Percentiles rank a stretch among this genome's conserved stretches.
phyloP scores from a whole-genome alignment of 2,797 vertebrate species.

The Streptopelia turtur region DNA sequence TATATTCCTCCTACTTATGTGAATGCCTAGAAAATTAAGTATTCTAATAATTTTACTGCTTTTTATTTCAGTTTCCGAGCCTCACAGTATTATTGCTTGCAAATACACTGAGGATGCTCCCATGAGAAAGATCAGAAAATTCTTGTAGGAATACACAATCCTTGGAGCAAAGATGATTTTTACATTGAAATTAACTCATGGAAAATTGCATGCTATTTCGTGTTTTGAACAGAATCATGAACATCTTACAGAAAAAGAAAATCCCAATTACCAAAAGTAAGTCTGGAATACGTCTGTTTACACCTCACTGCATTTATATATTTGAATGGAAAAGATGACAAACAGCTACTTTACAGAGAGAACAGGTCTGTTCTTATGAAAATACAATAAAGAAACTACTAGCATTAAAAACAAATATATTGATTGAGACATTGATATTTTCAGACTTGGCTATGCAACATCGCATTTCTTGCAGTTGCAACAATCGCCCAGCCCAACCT shows the following conservation, averaged over 20 bases:
- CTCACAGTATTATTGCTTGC: background rate
- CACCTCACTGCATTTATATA: background rate
- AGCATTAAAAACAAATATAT: background rate
- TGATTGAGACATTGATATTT: background rate
- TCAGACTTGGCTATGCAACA: background rate
- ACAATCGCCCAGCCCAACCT: background rate
- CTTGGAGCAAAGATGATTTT: background rate
- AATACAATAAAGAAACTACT: background rate
- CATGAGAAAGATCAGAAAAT: background rate
- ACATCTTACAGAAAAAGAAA: background rate
- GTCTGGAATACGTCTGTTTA: background rate
- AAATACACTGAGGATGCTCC: background rate
- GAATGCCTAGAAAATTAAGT: background rate
- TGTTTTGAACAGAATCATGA: background rate
- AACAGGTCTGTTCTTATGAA: background rate
- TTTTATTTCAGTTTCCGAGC: background rate
- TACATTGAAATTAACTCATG: background rate
- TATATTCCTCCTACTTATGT: background rate
- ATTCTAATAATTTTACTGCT: background rate
- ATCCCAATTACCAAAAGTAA: background rate
- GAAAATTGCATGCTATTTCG: background rate
- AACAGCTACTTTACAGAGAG: background rate
- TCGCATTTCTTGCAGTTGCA: background rate
- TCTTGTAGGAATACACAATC: background rate
- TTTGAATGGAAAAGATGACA: background rate